phyloP scores from a whole-genome alignment of 2,888 invertebrate genomes.

The Alloplasta piceator region DNA sequence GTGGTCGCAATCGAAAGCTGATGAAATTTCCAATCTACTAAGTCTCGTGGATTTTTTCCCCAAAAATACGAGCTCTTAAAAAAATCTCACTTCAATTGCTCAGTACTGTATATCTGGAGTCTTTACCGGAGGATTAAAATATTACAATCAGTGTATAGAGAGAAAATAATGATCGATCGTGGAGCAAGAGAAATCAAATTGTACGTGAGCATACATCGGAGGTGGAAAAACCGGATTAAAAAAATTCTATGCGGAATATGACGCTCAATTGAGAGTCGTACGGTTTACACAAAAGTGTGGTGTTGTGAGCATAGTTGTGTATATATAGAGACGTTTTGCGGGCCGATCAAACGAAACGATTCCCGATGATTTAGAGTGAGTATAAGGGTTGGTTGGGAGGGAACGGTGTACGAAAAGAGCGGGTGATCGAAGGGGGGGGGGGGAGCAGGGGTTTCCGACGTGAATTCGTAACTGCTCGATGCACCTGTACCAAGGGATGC shows the following conservation, averaged over 20 bases:
- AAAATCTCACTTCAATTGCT: too few species aligned
- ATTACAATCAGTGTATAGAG: constrained; percentile 19
- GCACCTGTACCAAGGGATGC: constrained; percentile 58
- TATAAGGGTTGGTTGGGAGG: not conserved
- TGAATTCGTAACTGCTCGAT: constrained; percentile 57
- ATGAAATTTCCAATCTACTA: too few species aligned
- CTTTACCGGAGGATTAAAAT: constrained; percentile 13
- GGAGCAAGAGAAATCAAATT: constrained; percentile 24
- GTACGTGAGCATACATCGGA: constrained; percentile 8
- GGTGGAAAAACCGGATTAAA: constrained; percentile 1
- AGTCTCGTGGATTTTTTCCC: too few species aligned
- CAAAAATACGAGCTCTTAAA: too few species aligned
- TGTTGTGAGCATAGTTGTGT: not conserved
- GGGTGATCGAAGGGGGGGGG: not conserved
- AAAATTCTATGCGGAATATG: constrained; percentile 28
- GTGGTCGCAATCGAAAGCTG: too few species aligned
- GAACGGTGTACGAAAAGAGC: constrained; percentile 11
- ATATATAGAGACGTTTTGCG: not conserved
- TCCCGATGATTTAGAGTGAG: not conserved
- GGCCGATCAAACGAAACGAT: constrained; percentile 32
- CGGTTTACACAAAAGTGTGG: not conserved
- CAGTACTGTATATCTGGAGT: not conserved
- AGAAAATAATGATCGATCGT: constrained; percentile 4
- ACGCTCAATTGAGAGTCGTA: constrained; percentile 3
- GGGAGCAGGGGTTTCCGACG: constrained; percentile 32